phyloP scores from a whole-genome alignment of 2,113 vertebrate genomes.

The Poeciliopsis occidentalis region DNA sequence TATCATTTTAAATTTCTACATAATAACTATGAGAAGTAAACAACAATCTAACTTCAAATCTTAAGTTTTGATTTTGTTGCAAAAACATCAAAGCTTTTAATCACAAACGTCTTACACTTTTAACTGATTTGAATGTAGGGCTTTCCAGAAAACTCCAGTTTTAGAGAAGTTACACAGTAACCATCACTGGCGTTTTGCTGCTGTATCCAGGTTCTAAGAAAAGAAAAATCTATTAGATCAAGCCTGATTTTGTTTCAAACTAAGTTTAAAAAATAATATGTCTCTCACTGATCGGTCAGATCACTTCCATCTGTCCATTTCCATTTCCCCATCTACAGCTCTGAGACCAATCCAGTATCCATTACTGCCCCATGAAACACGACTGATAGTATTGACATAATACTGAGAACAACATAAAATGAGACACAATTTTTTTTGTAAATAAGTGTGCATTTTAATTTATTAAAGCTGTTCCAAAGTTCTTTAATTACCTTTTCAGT shows the following conservation, averaged over 20 bases:
- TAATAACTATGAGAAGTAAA: too few species aligned
- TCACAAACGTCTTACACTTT: too few species aligned
- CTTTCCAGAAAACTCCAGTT: too few species aligned
- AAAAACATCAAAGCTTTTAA: neutral
- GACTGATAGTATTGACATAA: fast-evolving
- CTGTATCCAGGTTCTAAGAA: conserved; percentile 6
- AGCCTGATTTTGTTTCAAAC: neutral
- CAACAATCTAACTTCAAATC: too few species aligned
- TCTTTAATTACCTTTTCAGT: conserved; percentile 23
- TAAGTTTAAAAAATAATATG: neutral
- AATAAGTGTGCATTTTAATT: neutral
- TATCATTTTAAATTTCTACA: too few species aligned
- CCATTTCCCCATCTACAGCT: conserved; percentile 22
- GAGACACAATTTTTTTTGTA: neutral
- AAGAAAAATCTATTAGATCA: neutral
- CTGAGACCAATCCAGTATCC: conserved; percentile 50
- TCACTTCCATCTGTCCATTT: conserved; percentile 35
- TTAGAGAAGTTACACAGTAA: conserved; percentile 20
- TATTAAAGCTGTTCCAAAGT: neutral
- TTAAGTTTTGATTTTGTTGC: neutral
- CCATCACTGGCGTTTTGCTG: fast-evolving
- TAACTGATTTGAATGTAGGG: too few species aligned
- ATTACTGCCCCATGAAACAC: fast-evolving
- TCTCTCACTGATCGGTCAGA: conserved; percentile 2
- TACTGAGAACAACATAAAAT: conserved; percentile 9